Evolutionary conservation across 1,140 invertebrate genomes (phyloP).

Genomic region (Polypedilum vanderplanki): DNA sequence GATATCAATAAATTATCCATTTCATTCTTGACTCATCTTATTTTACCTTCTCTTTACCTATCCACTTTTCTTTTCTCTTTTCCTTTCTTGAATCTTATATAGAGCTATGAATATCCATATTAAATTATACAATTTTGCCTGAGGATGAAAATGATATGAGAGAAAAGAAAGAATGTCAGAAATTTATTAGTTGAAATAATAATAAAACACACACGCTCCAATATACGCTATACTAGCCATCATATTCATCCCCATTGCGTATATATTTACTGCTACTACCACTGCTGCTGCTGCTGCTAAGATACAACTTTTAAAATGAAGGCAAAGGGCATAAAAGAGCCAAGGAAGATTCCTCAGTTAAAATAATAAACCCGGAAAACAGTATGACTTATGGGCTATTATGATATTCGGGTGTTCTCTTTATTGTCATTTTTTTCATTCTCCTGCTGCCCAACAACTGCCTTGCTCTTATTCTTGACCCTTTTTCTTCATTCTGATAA

Average conservation of each 20-base stretch:
- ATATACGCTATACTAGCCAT: background rate
- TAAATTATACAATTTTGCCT: conserved; percentile 4
- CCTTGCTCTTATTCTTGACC: conserved; percentile 1
- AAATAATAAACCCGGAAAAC: conserved; percentile 28
- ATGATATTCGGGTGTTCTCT: background rate
- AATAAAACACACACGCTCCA: conserved; percentile 15
- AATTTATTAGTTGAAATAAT: conserved; percentile 29
- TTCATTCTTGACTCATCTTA: background rate
- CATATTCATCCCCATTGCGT: background rate
- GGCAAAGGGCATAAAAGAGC: background rate
- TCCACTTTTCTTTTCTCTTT: background rate
- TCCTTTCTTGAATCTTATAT: background rate
- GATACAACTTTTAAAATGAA: too few species aligned
- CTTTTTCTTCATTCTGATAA: background rate
- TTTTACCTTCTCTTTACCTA: background rate
- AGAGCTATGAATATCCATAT: conserved; percentile 8
- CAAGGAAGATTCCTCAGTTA: background rate
- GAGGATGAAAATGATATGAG: background rate
- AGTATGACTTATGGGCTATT: conserved; percentile 26
- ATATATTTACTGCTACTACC: background rate
- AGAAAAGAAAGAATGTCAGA: background rate
- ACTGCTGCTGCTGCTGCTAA: background rate
- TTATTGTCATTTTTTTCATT: conserved; percentile 23
- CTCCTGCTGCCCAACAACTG: too few species aligned
- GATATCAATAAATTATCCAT: conserved; percentile 19